phyloP scores from a whole-genome alignment of 1,140 invertebrate species.

The Centruroides vittatus region DNA sequence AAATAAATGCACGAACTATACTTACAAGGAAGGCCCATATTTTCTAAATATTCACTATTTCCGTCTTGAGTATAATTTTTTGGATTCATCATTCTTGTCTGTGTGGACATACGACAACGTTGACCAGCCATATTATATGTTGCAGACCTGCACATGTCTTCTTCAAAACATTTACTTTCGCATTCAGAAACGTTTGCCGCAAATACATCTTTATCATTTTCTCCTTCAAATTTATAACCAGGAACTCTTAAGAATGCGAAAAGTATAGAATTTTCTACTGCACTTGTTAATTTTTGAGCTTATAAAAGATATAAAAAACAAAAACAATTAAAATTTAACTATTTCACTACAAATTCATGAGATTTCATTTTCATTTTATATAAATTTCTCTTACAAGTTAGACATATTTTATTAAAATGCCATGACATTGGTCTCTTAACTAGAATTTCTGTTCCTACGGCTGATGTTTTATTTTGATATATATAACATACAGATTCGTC shows the following conservation, averaged over 20 bases:
- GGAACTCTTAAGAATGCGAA: conserved; percentile 42
- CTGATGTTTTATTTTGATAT: conserved; percentile 62
- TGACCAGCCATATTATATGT: conserved; percentile 58
- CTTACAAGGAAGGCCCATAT: conserved; percentile 72
- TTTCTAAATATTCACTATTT: conserved; percentile 77
- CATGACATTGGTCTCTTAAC: conserved; percentile 71
- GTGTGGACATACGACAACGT: conserved; percentile 60
- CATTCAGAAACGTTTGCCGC: conserved; percentile 65
- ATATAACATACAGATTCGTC: conserved; percentile 77
- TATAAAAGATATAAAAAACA: neutral
- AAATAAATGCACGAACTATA: neutral
- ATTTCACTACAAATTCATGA: neutral
- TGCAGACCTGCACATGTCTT: conserved; percentile 62
- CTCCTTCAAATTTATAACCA: conserved; percentile 28
- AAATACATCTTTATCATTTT: conserved; percentile 38
- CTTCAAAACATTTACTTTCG: conserved; percentile 75
- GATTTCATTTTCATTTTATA: neutral
- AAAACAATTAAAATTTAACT: neutral
- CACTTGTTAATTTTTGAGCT: neutral
- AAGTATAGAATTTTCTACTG: neutral
- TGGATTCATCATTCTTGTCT: conserved; percentile 68
- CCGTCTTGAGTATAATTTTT: conserved; percentile 59
- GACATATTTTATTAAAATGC: conserved; percentile 76
- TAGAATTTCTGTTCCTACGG: conserved; percentile 68
- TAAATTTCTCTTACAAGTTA: conserved; percentile 50